These are phyloP conservation scores for Congeria kusceri DNA, from an alignment of 2,888 invertebrate genomes.

Conservation along the genomic window DNA sequence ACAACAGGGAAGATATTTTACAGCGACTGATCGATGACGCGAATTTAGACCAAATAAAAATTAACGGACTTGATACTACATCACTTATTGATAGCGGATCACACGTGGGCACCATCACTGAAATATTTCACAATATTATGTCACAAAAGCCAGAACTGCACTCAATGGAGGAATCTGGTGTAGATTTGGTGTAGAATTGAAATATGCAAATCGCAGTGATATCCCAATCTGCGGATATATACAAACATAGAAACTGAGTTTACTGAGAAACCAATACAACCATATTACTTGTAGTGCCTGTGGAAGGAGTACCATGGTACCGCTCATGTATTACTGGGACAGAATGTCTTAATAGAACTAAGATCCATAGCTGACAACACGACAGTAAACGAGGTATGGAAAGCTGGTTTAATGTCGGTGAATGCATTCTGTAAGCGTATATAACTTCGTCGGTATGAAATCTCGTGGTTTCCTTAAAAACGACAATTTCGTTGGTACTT, in stretches of 20 bases:
- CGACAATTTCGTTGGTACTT: too few species aligned
- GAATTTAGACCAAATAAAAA: neutral
- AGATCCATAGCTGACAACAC: neutral
- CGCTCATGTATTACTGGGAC: slow-evolving; percentile 14
- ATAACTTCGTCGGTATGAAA: too few species aligned
- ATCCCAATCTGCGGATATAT: slow-evolving; percentile 22
- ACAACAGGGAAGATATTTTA: neutral
- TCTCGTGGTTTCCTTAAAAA: too few species aligned
- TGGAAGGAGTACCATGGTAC: neutral
- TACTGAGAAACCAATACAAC: neutral
- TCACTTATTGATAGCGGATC: too few species aligned
- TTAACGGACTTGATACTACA: slow-evolving; percentile 2
- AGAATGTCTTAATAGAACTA: slow-evolving; percentile 7
- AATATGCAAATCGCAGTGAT: slow-evolving; percentile 10
- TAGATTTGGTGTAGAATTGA: neutral
- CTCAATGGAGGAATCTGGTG: neutral
- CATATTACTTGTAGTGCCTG: slow-evolving; percentile 14
- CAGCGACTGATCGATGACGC: neutral
- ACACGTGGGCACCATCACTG: too few species aligned
- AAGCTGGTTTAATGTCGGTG: neutral
- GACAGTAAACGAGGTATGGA: slow-evolving; percentile 10
- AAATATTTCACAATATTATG: neutral
- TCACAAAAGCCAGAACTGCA: neutral
- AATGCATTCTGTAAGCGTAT: too few species aligned
- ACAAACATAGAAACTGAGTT: neutral